A percentile compares a stretch with the other conserved stretches of the same genome.
phyloP scores from a whole-genome alignment of 2,797 vertebrate species.

The Pyrocephalus nanus region DNA sequence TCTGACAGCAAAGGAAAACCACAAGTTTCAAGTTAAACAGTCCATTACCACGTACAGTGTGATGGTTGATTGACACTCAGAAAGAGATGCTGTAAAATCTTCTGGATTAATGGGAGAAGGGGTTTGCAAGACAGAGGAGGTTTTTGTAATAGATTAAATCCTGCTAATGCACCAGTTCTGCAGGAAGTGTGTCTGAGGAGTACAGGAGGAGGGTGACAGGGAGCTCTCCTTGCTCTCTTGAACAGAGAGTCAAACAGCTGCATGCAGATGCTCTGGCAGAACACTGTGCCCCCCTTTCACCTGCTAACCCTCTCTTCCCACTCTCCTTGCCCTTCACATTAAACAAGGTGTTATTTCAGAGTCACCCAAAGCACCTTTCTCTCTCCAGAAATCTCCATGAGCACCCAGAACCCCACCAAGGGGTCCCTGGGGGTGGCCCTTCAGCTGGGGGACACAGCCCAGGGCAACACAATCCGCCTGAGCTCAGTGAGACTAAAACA shows the following conservation, averaged over 20 bases:
- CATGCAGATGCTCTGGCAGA: not conserved
- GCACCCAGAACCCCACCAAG: not conserved
- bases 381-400: not conserved
- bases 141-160: not conserved
- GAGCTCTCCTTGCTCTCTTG: not conserved
- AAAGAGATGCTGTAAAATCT: not conserved
- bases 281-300: not conserved
- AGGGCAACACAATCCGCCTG: accelerated
- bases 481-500: not conserved
- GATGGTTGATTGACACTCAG: accelerated
- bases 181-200: not conserved
- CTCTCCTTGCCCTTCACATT: not conserved
- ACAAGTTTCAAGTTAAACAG: not conserved
- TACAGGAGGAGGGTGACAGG: not conserved
- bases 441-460: not conserved
- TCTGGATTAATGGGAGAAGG: not conserved
- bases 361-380: not conserved
- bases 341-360: not conserved
- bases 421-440: too few relatives aligned
- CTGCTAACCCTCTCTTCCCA: not conserved
- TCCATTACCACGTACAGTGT: accelerated
- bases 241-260: accelerated
- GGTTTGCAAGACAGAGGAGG: not conserved
- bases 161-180: not conserved
- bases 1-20: not conserved